Evolutionary conservation across 2,888 invertebrate genomes (phyloP).

Genomic region (Hydriomena furcata): DNA sequence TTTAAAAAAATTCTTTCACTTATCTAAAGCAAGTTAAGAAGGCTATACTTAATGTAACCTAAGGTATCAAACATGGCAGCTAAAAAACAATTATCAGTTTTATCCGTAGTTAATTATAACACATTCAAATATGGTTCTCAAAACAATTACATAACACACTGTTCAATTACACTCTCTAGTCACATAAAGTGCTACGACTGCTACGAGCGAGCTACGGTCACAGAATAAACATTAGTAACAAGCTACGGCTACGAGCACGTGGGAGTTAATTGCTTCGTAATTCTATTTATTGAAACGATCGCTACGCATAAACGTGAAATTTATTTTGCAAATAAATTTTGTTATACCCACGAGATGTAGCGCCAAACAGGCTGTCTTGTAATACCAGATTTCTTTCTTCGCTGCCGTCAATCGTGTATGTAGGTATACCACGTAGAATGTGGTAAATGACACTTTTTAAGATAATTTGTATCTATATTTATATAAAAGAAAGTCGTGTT

Average conservation of each 20-base stretch:
- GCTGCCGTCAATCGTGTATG: too few species aligned
- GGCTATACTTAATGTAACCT: too few species aligned
- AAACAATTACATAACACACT: conserved; percentile 6
- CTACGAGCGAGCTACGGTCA: conserved; percentile 45
- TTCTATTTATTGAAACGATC: conserved; percentile 29
- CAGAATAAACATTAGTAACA: conserved; percentile 16
- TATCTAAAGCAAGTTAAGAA: too few species aligned
- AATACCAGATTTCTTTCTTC: too few species aligned
- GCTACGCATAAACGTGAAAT: conserved; percentile 4
- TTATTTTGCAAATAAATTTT: conserved; percentile 19
- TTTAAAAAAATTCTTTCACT: too few species aligned
- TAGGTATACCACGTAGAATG: too few species aligned
- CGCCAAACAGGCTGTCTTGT: too few species aligned
- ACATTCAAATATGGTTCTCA: conserved; percentile 2
- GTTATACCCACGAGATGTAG: neutral
- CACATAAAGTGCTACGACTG: conserved; percentile 40
- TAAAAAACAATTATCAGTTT: too few species aligned
- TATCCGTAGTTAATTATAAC: neutral
- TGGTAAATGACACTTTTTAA: too few species aligned
- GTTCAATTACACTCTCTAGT: conserved; percentile 10
- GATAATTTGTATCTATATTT: too few species aligned
- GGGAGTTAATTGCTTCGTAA: conserved; percentile 36
- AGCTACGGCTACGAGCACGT: conserved; percentile 36
- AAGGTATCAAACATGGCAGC: too few species aligned
- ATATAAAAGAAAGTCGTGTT: too few species aligned